phyloP scores from a whole-genome alignment of 2,888 invertebrate genomes.

The Lysandra coridon region DNA sequence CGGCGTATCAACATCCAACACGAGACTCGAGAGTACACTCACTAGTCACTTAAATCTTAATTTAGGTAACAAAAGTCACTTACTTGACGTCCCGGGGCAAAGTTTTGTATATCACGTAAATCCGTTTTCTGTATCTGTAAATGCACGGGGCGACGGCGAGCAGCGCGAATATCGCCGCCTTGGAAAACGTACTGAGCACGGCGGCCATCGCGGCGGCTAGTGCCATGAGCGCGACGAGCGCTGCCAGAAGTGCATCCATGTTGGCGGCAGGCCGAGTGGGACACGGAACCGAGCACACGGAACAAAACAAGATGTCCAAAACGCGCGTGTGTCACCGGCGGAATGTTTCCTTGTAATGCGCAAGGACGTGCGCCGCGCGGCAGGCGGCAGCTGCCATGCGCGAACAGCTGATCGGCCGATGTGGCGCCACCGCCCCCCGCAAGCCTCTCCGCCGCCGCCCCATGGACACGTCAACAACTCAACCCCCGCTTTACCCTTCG shows the following conservation, averaged over 20 bases:
- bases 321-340: conserved; percentile 54
- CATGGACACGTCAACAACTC: not conserved
- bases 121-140: conserved; percentile 77
- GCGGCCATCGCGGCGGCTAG: conserved; percentile 79
- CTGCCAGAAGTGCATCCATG: conserved; percentile 78
- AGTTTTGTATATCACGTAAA: conserved; percentile 83
- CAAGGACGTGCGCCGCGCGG: conserved; percentile 56
- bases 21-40: not conserved
- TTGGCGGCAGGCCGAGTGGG: conserved; percentile 73
- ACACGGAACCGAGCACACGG: conserved; percentile 48
- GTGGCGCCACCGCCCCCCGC: conserved; percentile 37
- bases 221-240: conserved; percentile 76
- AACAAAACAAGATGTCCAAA: conserved; percentile 50
- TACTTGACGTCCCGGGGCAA: conserved; percentile 84
- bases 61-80: conserved; percentile 56
- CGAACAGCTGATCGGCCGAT: conserved; percentile 70
- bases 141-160: conserved; percentile 77
- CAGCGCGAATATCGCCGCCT: conserved; percentile 86
- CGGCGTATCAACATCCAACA: not conserved
- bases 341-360: conserved; percentile 52
- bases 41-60: too few species aligned
- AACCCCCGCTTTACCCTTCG: not conserved
- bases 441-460: not conserved
- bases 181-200: conserved; percentile 82
- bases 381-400: conserved; percentile 70